Conservation (phyloP, 2,113 vertebrate genomes). For the Theristicus caerulescens region DNA sequence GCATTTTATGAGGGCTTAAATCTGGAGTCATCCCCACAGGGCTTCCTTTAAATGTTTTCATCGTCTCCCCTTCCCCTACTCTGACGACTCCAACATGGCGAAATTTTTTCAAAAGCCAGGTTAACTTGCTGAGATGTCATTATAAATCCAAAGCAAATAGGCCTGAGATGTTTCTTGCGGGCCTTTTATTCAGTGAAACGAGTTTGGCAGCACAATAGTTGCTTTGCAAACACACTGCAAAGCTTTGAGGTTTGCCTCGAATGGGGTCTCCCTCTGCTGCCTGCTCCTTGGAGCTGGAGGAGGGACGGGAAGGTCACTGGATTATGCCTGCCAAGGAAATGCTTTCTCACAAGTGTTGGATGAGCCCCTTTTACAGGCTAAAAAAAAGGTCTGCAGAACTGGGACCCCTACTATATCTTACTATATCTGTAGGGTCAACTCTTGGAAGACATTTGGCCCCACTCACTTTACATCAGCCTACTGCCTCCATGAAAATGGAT, state of each 20-base stretch:
- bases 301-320: neutral
- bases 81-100: neutral
- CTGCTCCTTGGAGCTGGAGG: neutral
- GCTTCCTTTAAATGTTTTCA: neutral
- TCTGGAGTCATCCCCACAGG: neutral
- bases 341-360: neutral
- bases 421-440: neutral
- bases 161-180: neutral
- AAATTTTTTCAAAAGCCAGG: neutral
- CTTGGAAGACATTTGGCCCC: neutral
- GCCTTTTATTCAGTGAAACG: neutral
- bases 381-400: neutral
- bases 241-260: neutral
- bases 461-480: neutral
- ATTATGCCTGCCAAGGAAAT: neutral
- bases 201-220: neutral
- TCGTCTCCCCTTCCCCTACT: neutral
- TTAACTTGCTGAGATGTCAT: neutral
- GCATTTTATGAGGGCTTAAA: neutral
- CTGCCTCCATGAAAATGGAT: neutral
- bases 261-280: neutral
- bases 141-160: conserved; percentile 20
- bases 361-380: neutral
- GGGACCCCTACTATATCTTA: neutral
- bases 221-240: neutral